phyloP scores from a whole-genome alignment of 2,888 invertebrate species.

The Agrotis ipsilon region DNA sequence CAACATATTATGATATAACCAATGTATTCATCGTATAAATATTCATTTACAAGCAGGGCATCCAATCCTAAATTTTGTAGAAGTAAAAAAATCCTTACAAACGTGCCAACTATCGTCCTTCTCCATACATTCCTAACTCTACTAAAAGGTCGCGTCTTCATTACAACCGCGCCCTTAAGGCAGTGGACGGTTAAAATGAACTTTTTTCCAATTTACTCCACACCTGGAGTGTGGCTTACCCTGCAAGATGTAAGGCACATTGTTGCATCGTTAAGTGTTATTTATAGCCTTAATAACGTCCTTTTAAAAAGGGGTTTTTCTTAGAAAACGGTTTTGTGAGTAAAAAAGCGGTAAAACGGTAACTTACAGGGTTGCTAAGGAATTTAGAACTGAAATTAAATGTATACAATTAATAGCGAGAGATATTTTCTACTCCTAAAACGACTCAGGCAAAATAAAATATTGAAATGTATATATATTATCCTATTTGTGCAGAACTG shows the following conservation, averaged over 20 bases:
- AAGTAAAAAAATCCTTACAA: too few species aligned
- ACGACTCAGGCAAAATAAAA: too few species aligned
- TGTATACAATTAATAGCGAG: too few species aligned
- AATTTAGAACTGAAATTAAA: too few species aligned
- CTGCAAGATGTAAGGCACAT: conserved; percentile 69
- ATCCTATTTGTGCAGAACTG: too few species aligned
- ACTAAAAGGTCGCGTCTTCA: conserved; percentile 69
- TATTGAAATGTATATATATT: too few species aligned
- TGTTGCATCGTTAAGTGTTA: conserved; percentile 62
- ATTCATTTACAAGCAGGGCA: too few species aligned
- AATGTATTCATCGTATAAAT: too few species aligned
- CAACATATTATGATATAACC: too few species aligned
- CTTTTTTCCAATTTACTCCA: conserved; percentile 82
- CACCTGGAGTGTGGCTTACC: conserved; percentile 83
- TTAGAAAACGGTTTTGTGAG: conserved; percentile 18
- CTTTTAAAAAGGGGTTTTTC: conserved; percentile 51
- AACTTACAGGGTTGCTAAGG: neutral
- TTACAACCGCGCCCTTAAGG: conserved; percentile 60
- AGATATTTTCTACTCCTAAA: too few species aligned
- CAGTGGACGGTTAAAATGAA: conserved; percentile 74
- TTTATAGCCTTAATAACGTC: conserved; percentile 60
- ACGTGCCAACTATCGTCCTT: neutral
- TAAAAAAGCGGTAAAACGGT: conserved; percentile 4
- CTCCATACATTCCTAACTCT: conserved; percentile 66
- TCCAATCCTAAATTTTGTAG: too few species aligned